Conservation (phyloP, 2,888 invertebrate species). For the Maniola hyperantus region DNA sequence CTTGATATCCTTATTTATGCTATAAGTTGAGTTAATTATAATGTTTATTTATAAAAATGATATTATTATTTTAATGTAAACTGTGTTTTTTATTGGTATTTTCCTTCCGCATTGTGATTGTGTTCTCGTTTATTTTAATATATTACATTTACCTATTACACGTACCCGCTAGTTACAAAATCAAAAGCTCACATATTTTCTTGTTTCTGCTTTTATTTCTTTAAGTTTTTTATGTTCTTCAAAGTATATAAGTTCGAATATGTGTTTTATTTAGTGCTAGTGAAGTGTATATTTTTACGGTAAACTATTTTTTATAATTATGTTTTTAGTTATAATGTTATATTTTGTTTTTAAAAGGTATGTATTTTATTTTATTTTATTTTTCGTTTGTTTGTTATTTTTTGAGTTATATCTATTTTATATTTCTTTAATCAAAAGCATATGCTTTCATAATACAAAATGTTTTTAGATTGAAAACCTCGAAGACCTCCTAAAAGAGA, state of each 20-base stretch:
- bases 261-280: conserved; percentile 26
- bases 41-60: background rate
- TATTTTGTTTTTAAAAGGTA: conserved; percentile 36
- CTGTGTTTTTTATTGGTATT: background rate
- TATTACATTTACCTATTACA: background rate
- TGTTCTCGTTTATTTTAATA: background rate
- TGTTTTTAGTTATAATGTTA: conserved; percentile 19
- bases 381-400: conserved; percentile 28
- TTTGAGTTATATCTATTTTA: conserved; percentile 29
- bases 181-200: background rate
- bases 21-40: background rate
- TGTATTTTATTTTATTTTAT: conserved; percentile 33
- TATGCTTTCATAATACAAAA: background rate
- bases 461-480: conserved; percentile 95
- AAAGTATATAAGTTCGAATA: background rate
- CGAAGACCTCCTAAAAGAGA: conserved; percentile 98
- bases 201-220: background rate
- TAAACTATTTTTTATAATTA: conserved; percentile 20
- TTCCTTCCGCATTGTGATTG: background rate
- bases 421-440: background rate
- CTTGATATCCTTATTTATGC: background rate
- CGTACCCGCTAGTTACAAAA: background rate
- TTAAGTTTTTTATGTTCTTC: conserved; percentile 7
- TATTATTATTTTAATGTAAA: background rate
- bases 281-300: conserved; percentile 8